A percentile compares a stretch with the other conserved stretches of the same genome.
phyloP scores from a whole-genome alignment of 2,113 vertebrate genomes.

The Grus americana region DNA sequence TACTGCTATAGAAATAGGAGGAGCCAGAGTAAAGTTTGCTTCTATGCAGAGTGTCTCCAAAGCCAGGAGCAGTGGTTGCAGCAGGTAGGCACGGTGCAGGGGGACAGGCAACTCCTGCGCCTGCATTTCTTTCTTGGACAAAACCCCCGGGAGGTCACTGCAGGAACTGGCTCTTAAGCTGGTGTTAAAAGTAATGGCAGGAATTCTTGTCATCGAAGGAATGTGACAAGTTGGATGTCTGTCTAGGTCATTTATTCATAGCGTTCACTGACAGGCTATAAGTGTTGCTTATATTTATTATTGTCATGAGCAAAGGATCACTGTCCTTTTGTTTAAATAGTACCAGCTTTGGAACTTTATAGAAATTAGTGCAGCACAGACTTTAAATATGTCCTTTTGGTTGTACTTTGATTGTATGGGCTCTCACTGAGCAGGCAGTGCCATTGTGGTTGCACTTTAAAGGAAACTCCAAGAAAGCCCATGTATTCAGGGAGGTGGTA shows the following conservation, averaged over 20 bases:
- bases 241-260: neutral
- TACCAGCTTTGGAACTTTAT: neutral
- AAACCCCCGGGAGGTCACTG: neutral
- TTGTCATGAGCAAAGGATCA: neutral
- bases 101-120: neutral
- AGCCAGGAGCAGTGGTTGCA: neutral
- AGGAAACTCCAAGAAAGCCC: neutral
- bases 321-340: neutral
- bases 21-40: rapidly evolving
- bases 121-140: neutral
- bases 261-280: neutral
- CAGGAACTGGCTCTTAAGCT: neutral
- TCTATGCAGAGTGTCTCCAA: neutral
- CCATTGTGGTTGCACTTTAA: neutral
- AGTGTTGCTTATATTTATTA: neutral
- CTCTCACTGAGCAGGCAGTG: neutral
- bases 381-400: rapidly evolving
- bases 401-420: rapidly evolving
- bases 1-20: neutral
- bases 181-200: neutral
- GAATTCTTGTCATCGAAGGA: neutral
- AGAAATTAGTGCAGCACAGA: neutral
- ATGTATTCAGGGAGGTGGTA: rapidly evolving
- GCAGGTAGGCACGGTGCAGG: rapidly evolving
- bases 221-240: neutral